Evolutionary conservation across 2,113 vertebrate genomes (phyloP).

Genomic region (Xenopus borealis): DNA sequence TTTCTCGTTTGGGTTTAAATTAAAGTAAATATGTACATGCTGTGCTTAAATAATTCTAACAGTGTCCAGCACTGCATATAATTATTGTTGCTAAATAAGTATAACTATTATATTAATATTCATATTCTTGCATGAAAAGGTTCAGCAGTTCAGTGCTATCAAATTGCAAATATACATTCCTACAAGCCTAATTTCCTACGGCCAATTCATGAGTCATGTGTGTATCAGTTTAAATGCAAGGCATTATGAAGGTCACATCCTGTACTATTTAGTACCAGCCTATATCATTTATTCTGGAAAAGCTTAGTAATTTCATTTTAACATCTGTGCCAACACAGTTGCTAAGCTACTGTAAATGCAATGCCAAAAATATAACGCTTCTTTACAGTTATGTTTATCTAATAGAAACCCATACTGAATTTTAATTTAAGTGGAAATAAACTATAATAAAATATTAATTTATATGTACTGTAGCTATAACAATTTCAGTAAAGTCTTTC

Average conservation of each 20-base stretch:
- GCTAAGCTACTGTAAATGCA: conserved; percentile 19
- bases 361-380: conserved; percentile 1
- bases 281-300: conserved; percentile 10
- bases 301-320: background rate
- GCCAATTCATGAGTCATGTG: too few relatives aligned
- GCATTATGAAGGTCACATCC: too few relatives aligned
- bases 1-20: background rate
- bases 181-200: too few relatives aligned
- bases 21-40: background rate
- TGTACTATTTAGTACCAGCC: background rate
- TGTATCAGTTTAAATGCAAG: too few relatives aligned
- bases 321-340: conserved; percentile 14
- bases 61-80: too few relatives aligned
- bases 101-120: too few relatives aligned
- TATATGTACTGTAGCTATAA: conserved; percentile 22
- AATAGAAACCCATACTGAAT: conserved; percentile 31
- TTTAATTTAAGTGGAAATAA: conserved; percentile 31
- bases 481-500: conserved; percentile 24
- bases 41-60: too few relatives aligned
- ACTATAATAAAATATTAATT: conserved; percentile 36
- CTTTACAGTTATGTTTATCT: conserved; percentile 30
- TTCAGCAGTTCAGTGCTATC: too few relatives aligned
- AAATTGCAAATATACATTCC: too few relatives aligned
- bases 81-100: background rate
- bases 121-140: too few relatives aligned